phyloP scores from a whole-genome alignment of 2,797 vertebrate species.

The Malurus splendens region DNA sequence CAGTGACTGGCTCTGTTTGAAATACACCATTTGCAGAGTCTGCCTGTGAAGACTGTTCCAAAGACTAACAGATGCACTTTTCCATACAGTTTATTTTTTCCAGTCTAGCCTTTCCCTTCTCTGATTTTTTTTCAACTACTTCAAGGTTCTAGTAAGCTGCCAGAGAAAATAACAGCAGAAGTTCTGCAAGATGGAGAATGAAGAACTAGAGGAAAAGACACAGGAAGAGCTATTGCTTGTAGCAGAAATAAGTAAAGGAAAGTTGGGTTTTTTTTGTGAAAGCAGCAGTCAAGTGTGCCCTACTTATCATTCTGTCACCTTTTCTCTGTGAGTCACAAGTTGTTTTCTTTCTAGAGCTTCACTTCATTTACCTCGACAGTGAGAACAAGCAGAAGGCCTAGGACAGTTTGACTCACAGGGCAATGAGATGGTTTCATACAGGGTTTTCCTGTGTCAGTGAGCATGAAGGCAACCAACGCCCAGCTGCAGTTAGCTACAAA shows the following conservation, averaged over 20 bases:
- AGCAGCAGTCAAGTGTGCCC: neutral
- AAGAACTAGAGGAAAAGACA: neutral
- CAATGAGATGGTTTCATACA: neutral
- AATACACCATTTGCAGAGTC: neutral
- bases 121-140: neutral
- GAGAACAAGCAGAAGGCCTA: neutral
- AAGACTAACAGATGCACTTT: slow-evolving; percentile 15
- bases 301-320: neutral
- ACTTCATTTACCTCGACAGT: neutral
- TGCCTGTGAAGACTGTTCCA: neutral
- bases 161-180: slow-evolving; percentile 32
- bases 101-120: neutral
- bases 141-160: neutral
- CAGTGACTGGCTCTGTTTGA: neutral
- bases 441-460: neutral
- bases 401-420: neutral
- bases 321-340: neutral
- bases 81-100: slow-evolving; percentile 20
- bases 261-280: neutral
- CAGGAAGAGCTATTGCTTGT: neutral
- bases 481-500: neutral
- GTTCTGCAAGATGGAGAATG: neutral
- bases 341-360: neutral
- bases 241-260: neutral
- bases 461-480: neutral